phyloP scores from a whole-genome alignment of 2,888 invertebrate species.

The Dioctria rufipes region DNA sequence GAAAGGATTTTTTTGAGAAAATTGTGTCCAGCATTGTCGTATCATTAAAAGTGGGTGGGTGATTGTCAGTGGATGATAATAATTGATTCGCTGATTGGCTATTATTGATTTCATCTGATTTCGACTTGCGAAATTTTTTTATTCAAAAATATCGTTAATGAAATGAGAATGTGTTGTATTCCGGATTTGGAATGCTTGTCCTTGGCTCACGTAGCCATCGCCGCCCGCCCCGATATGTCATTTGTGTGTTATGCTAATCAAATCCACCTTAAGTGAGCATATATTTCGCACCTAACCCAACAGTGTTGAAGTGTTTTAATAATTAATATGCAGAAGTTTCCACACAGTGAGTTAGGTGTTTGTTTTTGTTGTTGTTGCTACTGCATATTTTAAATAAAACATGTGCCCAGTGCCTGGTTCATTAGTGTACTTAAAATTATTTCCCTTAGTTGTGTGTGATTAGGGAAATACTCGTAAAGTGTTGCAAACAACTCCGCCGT shows the following conservation, averaged over 20 bases:
- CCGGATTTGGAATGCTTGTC: constrained; percentile 1
- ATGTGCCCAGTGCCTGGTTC: constrained; percentile 25
- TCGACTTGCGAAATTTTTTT: too few relatives aligned
- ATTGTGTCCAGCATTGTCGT: background rate
- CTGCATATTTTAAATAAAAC: constrained; percentile 22
- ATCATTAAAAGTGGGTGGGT: too few relatives aligned
- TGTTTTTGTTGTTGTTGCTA: background rate
- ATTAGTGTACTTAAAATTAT: background rate
- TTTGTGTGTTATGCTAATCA: constrained; percentile 46
- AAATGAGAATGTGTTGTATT: constrained; percentile 6
- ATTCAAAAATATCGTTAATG: background rate
- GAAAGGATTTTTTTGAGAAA: constrained; percentile 6
- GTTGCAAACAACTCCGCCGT: background rate
- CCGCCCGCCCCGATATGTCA: background rate
- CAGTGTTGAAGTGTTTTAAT: constrained; percentile 20
- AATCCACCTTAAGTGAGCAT: background rate
- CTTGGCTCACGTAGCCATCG: constrained; percentile 3
- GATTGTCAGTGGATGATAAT: too few relatives aligned
- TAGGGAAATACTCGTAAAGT: constrained; percentile 10
- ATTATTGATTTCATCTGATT: too few relatives aligned
- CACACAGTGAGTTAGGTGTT: constrained; percentile 1
- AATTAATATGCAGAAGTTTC: constrained; percentile 27
- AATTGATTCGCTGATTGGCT: too few relatives aligned
- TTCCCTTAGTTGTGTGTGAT: background rate
- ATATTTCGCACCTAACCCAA: constrained; percentile 13